Conservation (phyloP, 2,113 vertebrate species). For the Pteruthius melanotis region DNA sequence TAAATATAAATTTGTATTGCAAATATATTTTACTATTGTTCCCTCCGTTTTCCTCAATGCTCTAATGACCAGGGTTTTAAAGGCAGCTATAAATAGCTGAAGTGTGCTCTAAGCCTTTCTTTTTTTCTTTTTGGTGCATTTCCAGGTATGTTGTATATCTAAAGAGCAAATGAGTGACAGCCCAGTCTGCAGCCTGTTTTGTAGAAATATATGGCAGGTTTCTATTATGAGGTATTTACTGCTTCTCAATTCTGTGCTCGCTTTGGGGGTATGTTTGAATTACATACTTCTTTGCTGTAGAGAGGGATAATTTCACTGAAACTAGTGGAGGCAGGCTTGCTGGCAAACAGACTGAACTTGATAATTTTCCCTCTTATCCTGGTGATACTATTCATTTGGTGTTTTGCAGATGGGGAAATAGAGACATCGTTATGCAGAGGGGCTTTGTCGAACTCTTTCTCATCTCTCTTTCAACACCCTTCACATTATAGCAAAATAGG, state of each 20-base stretch:
- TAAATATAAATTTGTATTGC: not conserved
- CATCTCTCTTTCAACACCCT: not conserved
- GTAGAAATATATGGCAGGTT: not conserved
- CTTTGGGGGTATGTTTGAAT: not conserved
- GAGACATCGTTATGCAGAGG: not conserved
- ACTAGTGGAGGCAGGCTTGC: not conserved
- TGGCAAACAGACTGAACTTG: not conserved
- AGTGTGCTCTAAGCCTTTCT: not conserved
- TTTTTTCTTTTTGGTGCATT: not conserved
- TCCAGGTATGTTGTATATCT: not conserved
- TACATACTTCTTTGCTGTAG: not conserved
- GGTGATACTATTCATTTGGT: not conserved
- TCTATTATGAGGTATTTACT: slow-evolving; percentile 34
- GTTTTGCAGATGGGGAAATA: slow-evolving; percentile 8
- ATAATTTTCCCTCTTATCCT: slow-evolving; percentile 1
- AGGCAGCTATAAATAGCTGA: slow-evolving; percentile 2
- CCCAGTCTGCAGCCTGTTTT: not conserved
- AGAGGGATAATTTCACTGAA: slow-evolving; percentile 26
- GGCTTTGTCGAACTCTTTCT: not conserved
- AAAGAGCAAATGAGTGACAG: not conserved
- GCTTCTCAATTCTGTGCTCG: not conserved
- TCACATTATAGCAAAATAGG: slow-evolving; percentile 6
- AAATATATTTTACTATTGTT: not conserved
- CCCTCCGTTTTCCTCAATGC: not conserved
- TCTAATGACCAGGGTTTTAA: not conserved